Evolutionary conservation across 2,113 vertebrate genomes (phyloP).

Genomic region (Pseudonaja textilis): DNA sequence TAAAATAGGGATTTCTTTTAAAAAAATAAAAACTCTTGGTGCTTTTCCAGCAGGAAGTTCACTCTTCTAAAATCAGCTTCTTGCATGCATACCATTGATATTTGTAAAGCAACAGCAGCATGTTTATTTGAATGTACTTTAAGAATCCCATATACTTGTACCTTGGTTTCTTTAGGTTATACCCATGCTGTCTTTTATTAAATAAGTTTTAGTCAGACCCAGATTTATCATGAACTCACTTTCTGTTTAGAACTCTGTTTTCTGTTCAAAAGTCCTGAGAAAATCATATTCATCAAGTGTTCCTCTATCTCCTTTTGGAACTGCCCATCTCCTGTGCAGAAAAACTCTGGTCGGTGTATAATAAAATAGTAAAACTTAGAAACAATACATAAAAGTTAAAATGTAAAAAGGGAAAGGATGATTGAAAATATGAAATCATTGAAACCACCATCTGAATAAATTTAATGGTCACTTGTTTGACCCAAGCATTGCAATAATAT

Average conservation of each 20-base stretch:
- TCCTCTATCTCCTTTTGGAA: not conserved
- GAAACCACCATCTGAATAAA: not conserved
- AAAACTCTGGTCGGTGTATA: not conserved
- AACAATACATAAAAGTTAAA: not conserved
- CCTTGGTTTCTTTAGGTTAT: slow-evolving; percentile 13
- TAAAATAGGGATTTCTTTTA: slow-evolving; percentile 34
- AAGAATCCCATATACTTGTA: not conserved
- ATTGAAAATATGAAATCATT: not conserved
- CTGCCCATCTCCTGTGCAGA: not conserved
- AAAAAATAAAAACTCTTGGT: slow-evolving; percentile 44
- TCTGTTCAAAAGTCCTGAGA: not conserved
- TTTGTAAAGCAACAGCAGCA: not conserved
- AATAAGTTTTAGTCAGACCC: not conserved
- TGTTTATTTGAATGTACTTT: not conserved
- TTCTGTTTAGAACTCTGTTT: not conserved
- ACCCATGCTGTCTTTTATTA: not conserved
- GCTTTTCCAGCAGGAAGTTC: slow-evolving; percentile 10
- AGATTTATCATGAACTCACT: not conserved
- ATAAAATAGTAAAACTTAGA: not conserved
- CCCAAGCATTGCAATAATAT: not conserved
- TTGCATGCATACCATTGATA: slow-evolving; percentile 31
- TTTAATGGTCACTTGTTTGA: not conserved
- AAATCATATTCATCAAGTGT: not conserved
- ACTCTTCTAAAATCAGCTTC: slow-evolving; percentile 21
- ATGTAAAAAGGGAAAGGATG: not conserved